Evolutionary conservation across 2,113 vertebrate genomes (phyloP).

Genomic region (Xenopus laevis): DNA sequence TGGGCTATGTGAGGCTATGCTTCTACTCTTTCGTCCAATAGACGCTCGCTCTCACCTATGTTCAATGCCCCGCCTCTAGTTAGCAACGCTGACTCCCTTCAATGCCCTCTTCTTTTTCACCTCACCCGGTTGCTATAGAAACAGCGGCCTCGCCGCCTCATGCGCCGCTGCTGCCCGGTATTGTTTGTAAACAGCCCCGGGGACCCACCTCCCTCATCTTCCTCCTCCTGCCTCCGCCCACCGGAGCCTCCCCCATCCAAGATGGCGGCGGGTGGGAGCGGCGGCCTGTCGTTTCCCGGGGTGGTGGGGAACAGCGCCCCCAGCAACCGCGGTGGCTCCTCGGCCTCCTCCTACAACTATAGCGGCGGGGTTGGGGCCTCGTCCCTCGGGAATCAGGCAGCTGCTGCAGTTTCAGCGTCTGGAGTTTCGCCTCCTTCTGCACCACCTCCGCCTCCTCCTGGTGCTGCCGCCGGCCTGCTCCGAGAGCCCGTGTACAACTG

Average conservation of each 20-base stretch:
- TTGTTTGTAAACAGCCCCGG: conserved; percentile 32
- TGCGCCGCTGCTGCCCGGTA: conserved; percentile 29
- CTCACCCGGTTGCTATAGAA: background rate
- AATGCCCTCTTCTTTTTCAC: background rate
- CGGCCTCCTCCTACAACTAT: conserved; percentile 49
- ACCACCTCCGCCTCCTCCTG: conserved; percentile 59
- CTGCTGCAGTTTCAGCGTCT: conserved; percentile 48
- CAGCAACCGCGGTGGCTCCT: conserved; percentile 48
- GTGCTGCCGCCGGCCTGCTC: conserved; percentile 57
- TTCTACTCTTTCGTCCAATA: too few relatives aligned
- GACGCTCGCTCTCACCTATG: too few relatives aligned
- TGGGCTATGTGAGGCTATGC: too few relatives aligned
- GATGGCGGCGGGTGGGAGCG: conserved; percentile 86
- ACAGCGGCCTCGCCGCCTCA: background rate
- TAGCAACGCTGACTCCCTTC: background rate
- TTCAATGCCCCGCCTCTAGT: too few relatives aligned
- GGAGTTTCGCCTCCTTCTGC: conserved; percentile 50
- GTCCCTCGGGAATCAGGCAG: conserved; percentile 56
- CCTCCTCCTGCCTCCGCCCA: conserved; percentile 27
- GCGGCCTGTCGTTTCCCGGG: conserved; percentile 66
- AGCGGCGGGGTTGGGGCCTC: conserved; percentile 61
- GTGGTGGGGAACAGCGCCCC: conserved; percentile 53
- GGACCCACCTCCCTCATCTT: background rate
- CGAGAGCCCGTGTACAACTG: conserved; percentile 90
- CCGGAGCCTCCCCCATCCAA: conserved; percentile 62